Conservation (phyloP, 2,888 invertebrate genomes). For the Dryomyza anilis region DNA sequence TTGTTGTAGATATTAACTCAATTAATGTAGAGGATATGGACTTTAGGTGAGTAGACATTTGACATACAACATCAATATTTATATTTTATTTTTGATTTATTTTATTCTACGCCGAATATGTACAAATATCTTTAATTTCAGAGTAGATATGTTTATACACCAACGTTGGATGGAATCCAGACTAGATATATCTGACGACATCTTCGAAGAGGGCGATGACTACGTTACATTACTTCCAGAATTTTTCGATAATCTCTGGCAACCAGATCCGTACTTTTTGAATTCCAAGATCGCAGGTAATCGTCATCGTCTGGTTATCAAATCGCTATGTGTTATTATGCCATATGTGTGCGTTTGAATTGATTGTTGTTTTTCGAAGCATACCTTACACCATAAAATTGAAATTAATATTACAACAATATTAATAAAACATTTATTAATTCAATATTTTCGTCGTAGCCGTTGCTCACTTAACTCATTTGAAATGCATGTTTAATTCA, state of each 20-base stretch:
- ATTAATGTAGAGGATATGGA: slow-evolving; percentile 90
- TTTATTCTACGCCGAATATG: not conserved
- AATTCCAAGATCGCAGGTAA: slow-evolving; percentile 85
- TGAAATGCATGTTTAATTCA: slow-evolving; percentile 16
- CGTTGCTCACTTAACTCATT: not conserved
- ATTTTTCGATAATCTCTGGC: slow-evolving; percentile 85
- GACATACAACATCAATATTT: not conserved
- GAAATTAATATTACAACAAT: not conserved
- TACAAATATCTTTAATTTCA: slow-evolving; percentile 50
- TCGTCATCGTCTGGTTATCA: not conserved
- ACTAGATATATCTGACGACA: slow-evolving; percentile 74
- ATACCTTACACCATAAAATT: too few relatives aligned
- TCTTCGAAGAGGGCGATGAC: slow-evolving; percentile 81
- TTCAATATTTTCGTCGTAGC: not conserved
- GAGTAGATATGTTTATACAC: slow-evolving; percentile 84
- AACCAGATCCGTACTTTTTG: slow-evolving; percentile 83
- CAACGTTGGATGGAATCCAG: slow-evolving; percentile 83
- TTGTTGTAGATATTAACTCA: slow-evolving; percentile 84
- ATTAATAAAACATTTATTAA: not conserved
- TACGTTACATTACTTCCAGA: slow-evolving; percentile 79
- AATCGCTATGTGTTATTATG: not conserved
- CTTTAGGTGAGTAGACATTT: slow-evolving; percentile 69
- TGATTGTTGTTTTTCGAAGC: too few relatives aligned
- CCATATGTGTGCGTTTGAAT: too few relatives aligned
- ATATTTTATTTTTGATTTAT: too few relatives aligned